phyloP scores from a whole-genome alignment of 2,113 vertebrate species.

The Cebidichthys violaceus region DNA sequence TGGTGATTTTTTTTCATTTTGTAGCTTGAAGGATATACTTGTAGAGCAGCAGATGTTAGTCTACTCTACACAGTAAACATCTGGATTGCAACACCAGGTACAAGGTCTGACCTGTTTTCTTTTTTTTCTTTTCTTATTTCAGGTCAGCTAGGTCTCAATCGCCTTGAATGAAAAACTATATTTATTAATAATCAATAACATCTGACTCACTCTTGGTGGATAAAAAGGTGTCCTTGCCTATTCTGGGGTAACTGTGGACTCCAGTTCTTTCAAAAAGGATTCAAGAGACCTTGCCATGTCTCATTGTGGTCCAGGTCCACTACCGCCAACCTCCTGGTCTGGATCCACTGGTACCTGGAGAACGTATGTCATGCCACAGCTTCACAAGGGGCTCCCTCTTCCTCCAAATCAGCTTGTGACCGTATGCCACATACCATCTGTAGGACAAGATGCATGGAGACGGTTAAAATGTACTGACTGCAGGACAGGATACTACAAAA shows the following conservation, averaged over 20 bases:
- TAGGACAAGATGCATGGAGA: conserved; percentile 20
- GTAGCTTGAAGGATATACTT: not conserved
- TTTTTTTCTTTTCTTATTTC: not conserved
- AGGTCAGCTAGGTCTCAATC: not conserved
- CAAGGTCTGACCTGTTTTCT: conserved; percentile 1
- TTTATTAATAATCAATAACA: conserved; percentile 31
- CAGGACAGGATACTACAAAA: not conserved
- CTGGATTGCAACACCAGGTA: not conserved
- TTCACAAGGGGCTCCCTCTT: conserved; percentile 94
- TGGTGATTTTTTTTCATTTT: not conserved
- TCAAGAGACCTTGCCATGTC: not conserved
- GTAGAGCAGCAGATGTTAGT: not conserved
- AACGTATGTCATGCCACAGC: conserved; percentile 90
- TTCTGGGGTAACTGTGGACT: not conserved
- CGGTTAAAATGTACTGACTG: conserved; percentile 2
- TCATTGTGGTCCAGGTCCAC: conserved; percentile 52
- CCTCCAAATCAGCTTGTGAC: conserved; percentile 96
- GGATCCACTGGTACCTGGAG: conserved; percentile 45
- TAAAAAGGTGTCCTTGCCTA: conserved; percentile 50
- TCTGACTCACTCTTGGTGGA: not conserved
- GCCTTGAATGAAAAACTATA: conserved; percentile 29
- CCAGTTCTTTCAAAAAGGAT: not conserved
- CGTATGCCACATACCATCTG: conserved; percentile 93
- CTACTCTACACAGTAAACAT: conserved; percentile 20
- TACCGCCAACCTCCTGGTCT: conserved; percentile 81